Evolutionary conservation across 35 echinoderm and acorn worm genomes (phyloP).

Genomic region (Ptychodera flava): DNA sequence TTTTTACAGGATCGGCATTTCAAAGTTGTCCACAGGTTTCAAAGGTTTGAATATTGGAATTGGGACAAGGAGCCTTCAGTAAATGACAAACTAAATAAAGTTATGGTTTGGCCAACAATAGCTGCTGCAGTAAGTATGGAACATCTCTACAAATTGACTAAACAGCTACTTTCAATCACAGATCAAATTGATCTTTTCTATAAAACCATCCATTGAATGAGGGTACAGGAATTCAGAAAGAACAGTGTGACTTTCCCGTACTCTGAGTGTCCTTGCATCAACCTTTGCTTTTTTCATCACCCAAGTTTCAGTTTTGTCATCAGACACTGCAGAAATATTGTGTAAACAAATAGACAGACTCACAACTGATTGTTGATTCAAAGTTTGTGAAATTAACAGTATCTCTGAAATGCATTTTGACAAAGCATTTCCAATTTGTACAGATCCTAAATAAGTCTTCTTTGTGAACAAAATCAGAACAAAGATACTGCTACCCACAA

Average conservation of each 20-base stretch:
- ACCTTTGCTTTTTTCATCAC: neutral
- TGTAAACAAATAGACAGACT: too few species aligned
- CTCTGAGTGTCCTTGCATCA: neutral
- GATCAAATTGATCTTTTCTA: neutral
- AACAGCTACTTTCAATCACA: too few species aligned
- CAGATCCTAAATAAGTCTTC: too few species aligned
- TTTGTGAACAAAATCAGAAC: too few species aligned
- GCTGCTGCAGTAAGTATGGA: constrained; percentile 37
- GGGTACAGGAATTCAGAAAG: neutral
- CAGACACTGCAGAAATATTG: too few species aligned
- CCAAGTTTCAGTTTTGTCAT: neutral
- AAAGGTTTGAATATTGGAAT: constrained; percentile 62
- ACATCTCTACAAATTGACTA: too few species aligned
- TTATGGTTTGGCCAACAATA: constrained; percentile 53
- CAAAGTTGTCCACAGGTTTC: constrained; percentile 41
- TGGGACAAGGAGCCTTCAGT: constrained; percentile 39
- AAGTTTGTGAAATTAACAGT: too few species aligned
- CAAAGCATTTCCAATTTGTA: too few species aligned
- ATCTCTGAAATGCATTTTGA: too few species aligned
- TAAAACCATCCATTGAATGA: neutral
- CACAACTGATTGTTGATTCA: too few species aligned
- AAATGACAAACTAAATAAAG: constrained; percentile 41
- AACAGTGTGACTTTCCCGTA: neutral
- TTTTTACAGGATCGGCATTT: constrained; percentile 48
- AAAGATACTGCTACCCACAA: too few species aligned